Evolutionary conservation across 2,797 vertebrate species (phyloP).

Genomic region (Synaphobranchus kaupii): DNA sequence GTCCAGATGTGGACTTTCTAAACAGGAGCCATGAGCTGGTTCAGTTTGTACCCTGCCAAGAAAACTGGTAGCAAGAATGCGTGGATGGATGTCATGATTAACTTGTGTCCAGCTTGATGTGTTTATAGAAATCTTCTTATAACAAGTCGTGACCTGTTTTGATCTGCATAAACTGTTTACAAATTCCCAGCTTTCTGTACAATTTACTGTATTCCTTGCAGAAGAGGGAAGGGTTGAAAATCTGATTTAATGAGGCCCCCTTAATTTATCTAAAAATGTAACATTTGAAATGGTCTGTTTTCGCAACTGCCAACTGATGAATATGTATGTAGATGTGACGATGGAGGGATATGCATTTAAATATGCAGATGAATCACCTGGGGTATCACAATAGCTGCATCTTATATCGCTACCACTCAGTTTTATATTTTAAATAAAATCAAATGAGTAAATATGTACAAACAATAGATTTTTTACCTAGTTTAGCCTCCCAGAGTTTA

Average conservation of each 20-base stretch:
- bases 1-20: slow-evolving; percentile 12
- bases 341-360: neutral
- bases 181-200: neutral
- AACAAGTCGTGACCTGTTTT: neutral
- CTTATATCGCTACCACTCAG: neutral
- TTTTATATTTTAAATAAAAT: neutral
- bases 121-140: neutral
- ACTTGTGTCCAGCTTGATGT: neutral
- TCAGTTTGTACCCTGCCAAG: neutral
- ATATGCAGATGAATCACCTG: neutral
- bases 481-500: neutral
- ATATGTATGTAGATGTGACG: neutral
- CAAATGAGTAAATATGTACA: neutral
- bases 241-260: neutral
- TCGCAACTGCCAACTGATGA: neutral
- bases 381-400: neutral
- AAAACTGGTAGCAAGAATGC: neutral
- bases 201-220: neutral
- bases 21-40: neutral
- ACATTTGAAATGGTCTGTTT: neutral
- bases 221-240: neutral
- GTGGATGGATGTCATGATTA: neutral
- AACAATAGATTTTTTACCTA: neutral
- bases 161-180: neutral
- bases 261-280: neutral